These are phyloP conservation scores for Bostrychus sinensis DNA, from an alignment of 2,113 vertebrate species.

Conservation along the genomic window DNA sequence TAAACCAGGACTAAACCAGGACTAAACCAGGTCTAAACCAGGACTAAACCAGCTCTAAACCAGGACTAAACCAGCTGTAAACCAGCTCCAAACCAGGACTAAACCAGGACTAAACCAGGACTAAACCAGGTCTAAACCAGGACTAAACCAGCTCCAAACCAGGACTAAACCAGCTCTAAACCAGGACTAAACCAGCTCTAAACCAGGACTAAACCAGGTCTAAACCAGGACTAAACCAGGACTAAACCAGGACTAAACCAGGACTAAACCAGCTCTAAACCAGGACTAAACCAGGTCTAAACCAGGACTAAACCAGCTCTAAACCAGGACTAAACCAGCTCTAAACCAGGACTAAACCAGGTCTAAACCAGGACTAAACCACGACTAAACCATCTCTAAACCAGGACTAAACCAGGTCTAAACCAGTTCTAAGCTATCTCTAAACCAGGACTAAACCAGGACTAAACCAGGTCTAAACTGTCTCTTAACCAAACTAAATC, in stretches of 20 bases:
- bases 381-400: too few relatives aligned
- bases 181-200: too few relatives aligned
- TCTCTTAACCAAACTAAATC: too few relatives aligned
- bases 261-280: neutral
- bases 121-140: neutral
- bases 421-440: too few relatives aligned
- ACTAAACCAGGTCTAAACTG: too few relatives aligned
- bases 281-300: neutral
- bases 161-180: neutral
- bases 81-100: neutral
- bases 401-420: too few relatives aligned
- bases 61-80: neutral
- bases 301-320: neutral
- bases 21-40: neutral
- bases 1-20: neutral
- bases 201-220: neutral
- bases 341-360: too few relatives aligned
- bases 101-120: neutral
- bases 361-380: too few relatives aligned
- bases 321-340: neutral
- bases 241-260: slow-evolving; percentile 2
- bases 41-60: neutral
- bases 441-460: too few relatives aligned
- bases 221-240: neutral
- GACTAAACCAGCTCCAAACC: neutral